Percentiles rank a stretch among this genome's conserved stretches.
Evolutionary conservation across 2,797 vertebrate species (phyloP).

Genomic region (Chelmon rostratus): DNA sequence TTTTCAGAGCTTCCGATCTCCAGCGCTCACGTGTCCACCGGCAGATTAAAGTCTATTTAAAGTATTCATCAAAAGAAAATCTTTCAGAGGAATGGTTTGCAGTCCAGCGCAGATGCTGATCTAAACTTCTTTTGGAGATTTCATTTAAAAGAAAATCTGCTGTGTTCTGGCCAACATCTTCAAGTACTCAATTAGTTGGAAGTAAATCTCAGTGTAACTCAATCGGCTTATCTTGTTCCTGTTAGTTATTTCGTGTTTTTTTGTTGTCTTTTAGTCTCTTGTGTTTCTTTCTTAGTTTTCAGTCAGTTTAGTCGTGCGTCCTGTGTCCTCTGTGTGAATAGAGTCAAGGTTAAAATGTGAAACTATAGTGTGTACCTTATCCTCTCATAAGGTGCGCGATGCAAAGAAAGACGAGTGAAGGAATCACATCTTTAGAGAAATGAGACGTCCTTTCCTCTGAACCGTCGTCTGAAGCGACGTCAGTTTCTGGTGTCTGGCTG

Average conservation of each 20-base stretch:
- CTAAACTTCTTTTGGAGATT: slow-evolving; percentile 1
- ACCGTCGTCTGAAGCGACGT: too few relatives aligned
- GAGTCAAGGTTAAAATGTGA: not conserved
- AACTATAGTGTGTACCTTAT: not conserved
- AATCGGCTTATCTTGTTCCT: not conserved
- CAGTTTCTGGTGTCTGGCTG: too few relatives aligned
- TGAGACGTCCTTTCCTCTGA: not conserved
- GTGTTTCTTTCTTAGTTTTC: not conserved
- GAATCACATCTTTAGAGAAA: not conserved
- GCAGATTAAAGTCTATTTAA: slow-evolving; percentile 32
- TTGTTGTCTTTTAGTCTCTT: not conserved
- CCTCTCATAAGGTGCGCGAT: too few relatives aligned
- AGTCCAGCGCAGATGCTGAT: not conserved
- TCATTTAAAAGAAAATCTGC: slow-evolving; percentile 1
- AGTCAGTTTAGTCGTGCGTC: not conserved
- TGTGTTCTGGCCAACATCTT: not conserved
- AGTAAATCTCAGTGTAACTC: not conserved
- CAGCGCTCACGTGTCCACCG: not conserved
- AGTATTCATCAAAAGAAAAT: slow-evolving; percentile 15
- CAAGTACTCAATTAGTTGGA: not conserved
- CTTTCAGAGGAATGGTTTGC: not conserved
- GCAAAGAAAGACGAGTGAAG: not conserved
- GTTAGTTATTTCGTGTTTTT: not conserved
- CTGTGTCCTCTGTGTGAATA: not conserved
- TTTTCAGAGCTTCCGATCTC: slow-evolving; percentile 27